Conservation (phyloP, 2,888 invertebrate genomes). For the Agriotes lineatus region DNA sequence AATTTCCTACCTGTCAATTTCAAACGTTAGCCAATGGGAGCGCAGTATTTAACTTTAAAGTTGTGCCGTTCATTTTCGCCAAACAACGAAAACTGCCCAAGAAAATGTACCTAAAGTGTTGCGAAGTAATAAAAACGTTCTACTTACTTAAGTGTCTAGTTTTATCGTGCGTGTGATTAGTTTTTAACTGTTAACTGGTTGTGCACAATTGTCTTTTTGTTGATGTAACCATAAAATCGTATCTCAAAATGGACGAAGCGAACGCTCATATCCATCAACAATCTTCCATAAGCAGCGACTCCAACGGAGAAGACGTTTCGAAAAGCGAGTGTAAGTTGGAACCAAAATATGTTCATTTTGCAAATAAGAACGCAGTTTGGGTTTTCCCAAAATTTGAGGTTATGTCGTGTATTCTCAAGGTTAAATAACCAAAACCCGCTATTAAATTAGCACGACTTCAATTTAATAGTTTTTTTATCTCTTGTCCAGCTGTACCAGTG, state of each 20-base stretch:
- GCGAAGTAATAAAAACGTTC: constrained; percentile 34
- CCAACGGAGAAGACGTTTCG: constrained; percentile 60
- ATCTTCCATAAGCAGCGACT: constrained; percentile 64
- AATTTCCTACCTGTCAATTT: constrained; percentile 55
- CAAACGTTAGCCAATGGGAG: constrained; percentile 60
- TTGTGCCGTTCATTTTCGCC: constrained; percentile 60
- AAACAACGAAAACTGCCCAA: constrained; percentile 58
- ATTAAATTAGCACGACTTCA: constrained; percentile 30
- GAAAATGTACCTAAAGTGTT: constrained; percentile 58
- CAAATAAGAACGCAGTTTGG: constrained; percentile 22
- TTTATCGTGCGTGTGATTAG: constrained; percentile 41
- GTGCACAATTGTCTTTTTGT: constrained; percentile 47
- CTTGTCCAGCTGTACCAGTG: constrained; percentile 55
- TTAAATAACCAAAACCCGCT: constrained; percentile 39
- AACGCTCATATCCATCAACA: constrained; percentile 63
- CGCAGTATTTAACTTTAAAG: constrained; percentile 62
- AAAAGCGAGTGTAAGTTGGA: constrained; percentile 60
- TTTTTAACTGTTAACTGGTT: constrained; percentile 19
- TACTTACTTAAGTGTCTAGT: constrained; percentile 46
- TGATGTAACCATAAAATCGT: constrained; percentile 49
- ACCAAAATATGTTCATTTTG: not conserved
- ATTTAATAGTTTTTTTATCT: constrained; percentile 23
- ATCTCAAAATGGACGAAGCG: constrained; percentile 66
- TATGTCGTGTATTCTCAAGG: constrained; percentile 47
- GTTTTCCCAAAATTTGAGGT: constrained; percentile 41